These are phyloP conservation scores for Probaryconus sp. DNA, from an alignment of 1,140 invertebrate genomes.

Conservation along the genomic window DNA sequence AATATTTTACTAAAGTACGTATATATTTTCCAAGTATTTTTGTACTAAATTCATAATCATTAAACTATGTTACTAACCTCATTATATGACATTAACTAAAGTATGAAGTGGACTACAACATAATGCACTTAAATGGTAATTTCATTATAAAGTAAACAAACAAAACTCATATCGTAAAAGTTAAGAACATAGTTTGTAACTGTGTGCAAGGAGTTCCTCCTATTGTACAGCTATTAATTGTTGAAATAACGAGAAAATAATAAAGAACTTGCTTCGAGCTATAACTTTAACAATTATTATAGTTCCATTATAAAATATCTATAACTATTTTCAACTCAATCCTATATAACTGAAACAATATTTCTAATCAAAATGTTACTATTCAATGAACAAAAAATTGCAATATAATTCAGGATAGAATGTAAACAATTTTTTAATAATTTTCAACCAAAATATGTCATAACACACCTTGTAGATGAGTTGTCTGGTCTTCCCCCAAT, in stretches of 20 bases:
- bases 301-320: too few relatives aligned
- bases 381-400: too few relatives aligned
- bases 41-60: conserved; percentile 26
- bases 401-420: too few relatives aligned
- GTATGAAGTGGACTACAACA: conserved; percentile 41
- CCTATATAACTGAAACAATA: too few relatives aligned
- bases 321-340: too few relatives aligned
- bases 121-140: conserved; percentile 45
- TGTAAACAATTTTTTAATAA: too few relatives aligned
- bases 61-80: conserved; percentile 14
- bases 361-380: too few relatives aligned
- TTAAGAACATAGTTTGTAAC: conserved; percentile 49
- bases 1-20: background rate
- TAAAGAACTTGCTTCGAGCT: too few relatives aligned
- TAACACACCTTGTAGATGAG: conserved; percentile 1
- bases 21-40: conserved; percentile 5
- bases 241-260: too few relatives aligned
- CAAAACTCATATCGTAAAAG: conserved; percentile 49
- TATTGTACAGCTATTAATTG: conserved; percentile 31
- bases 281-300: too few relatives aligned
- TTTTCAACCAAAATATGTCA: conserved; percentile 10
- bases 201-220: conserved; percentile 5
- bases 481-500: conserved; percentile 9
- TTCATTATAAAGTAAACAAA: conserved; percentile 45
- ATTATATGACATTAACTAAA: conserved; percentile 31